phyloP scores from a whole-genome alignment of 92 coral and sea anemone species.

The Anthopleura xanthogrammica region DNA sequence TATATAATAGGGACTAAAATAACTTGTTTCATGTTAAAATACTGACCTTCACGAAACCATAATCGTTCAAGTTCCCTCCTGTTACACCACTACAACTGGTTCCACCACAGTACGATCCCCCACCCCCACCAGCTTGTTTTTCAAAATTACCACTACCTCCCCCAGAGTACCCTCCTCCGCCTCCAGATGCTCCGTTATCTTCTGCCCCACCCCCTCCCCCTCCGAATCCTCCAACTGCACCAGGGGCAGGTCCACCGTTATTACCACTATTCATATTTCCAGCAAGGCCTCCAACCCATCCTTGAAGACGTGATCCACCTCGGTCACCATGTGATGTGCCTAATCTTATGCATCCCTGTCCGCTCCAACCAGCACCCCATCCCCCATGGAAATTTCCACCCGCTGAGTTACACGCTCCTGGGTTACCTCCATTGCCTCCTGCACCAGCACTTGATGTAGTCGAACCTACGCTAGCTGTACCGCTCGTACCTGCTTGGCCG shows the following conservation, averaged over 20 bases:
- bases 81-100: slow-evolving; percentile 43
- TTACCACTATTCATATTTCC: slow-evolving; percentile 65
- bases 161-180: slow-evolving; percentile 60
- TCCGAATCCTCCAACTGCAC: slow-evolving; percentile 80
- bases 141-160: slow-evolving; percentile 57
- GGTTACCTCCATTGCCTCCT: slow-evolving; percentile 63
- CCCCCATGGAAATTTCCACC: slow-evolving; percentile 55
- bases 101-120: slow-evolving; percentile 56
- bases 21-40: too few relatives aligned
- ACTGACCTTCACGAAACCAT: slow-evolving; percentile 43
- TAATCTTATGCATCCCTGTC: slow-evolving; percentile 40
- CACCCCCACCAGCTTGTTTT: slow-evolving; percentile 69
- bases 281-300: slow-evolving; percentile 67
- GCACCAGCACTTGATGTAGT: not conserved
- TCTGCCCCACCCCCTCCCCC: slow-evolving; percentile 73
- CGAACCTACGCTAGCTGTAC: slow-evolving; percentile 45
- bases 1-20: too few relatives aligned
- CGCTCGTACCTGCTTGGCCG: slow-evolving; percentile 51
- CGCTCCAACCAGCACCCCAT: slow-evolving; percentile 68
- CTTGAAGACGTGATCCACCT: slow-evolving; percentile 62
- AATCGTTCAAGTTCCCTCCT: slow-evolving; percentile 44
- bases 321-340: slow-evolving; percentile 42
- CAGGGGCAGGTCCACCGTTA: slow-evolving; percentile 74
- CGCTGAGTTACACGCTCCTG: slow-evolving; percentile 46
- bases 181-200: slow-evolving; percentile 73